Base-by-base conservation (phyloP, 2,888 invertebrate genomes). In the Heliconius ismenius region DNA sequence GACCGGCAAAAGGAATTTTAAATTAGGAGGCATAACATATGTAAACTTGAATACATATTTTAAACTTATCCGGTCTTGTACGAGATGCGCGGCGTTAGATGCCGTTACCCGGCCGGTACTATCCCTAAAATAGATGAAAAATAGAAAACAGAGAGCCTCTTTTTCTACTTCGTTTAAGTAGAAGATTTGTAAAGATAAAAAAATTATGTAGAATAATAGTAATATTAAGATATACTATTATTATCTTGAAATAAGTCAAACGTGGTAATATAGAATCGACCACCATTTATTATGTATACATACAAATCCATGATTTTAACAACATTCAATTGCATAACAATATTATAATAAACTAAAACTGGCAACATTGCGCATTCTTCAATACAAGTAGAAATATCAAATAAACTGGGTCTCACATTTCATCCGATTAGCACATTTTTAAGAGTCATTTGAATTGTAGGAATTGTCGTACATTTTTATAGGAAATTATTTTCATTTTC, bases 1-100 rank as follows among this genome's bases (percentile, higher is more conserved):
- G 80, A 76, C 70, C 83, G 81, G 77, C 76, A 77, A 79, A 28
- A 69, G 70, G 36, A 54, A 76, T 63, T 70, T 70, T 24, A 26
- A 24, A 36, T 76, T 73, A 76, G 39, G 26, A 11, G 28, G 28
- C 54, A 58, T 70, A 11, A 24, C 67, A 15, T 2, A 24, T 15
- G 7, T 63, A 63, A 6, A 18, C 63, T 28, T 7, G 24, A 18
- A 24, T 58, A 32, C 32, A 32, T 32, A 58, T 58, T 58, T 58
- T n/a, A 10, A 58, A 58, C 11, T n/a, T n/a, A 58, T 28, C 63
- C 9, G 18, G 7, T 63, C 63, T 63, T 11, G 13, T 62, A 60
- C 0, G 60, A 24, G 60, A 60, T n/a, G 13, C 24, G 24, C 60
- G 24, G 60, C n/a, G 60, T 60, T 58, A 58, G 13, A 13, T 60